Percentiles rank a stretch among this genome's conserved stretches.
These are phyloP conservation scores for Oxycera nigricornis DNA, from an alignment of 2,888 invertebrate species.

Conservation along the genomic window DNA sequence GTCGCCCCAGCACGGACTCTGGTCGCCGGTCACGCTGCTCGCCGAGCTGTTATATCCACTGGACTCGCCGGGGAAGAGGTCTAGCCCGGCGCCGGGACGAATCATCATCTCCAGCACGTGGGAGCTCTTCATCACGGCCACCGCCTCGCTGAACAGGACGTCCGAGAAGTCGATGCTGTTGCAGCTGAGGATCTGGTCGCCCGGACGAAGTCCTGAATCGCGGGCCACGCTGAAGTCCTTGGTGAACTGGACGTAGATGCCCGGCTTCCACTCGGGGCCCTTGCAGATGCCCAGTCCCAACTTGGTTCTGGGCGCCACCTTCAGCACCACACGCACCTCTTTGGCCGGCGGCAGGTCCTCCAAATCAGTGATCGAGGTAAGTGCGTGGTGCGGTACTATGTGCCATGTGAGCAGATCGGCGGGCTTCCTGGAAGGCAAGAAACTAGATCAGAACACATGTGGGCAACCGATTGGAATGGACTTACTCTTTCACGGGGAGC, in stretches of 20 bases:
- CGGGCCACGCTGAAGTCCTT: conserved; percentile 88
- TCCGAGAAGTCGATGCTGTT: conserved; percentile 82
- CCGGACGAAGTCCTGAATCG: conserved; percentile 85
- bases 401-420: conserved; percentile 85
- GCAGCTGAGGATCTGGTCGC: conserved; percentile 90
- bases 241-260: conserved; percentile 89
- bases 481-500: conserved; percentile 94
- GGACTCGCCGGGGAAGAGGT: conserved; percentile 81
- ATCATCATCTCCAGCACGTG: conserved; percentile 79
- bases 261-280: conserved; percentile 86
- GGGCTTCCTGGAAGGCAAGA: conserved; percentile 66
- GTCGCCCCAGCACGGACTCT: conserved; percentile 73
- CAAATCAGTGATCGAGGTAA: conserved; percentile 45
- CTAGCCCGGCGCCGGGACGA: conserved; percentile 79
- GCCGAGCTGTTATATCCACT: conserved; percentile 85
- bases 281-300: conserved; percentile 88
- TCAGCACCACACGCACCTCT: conserved; percentile 77
- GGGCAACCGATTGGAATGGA: conserved; percentile 53
- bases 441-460: conserved; percentile 47
- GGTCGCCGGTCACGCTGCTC: conserved; percentile 80
- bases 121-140: conserved; percentile 79
- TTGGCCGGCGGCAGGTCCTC: conserved; percentile 62
- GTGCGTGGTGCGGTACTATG: conserved; percentile 65
- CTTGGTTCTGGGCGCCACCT: conserved; percentile 82
- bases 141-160: conserved; percentile 83